phyloP scores from a whole-genome alignment of 2,888 invertebrate species.

The Rhaphigaster nebulosa region DNA sequence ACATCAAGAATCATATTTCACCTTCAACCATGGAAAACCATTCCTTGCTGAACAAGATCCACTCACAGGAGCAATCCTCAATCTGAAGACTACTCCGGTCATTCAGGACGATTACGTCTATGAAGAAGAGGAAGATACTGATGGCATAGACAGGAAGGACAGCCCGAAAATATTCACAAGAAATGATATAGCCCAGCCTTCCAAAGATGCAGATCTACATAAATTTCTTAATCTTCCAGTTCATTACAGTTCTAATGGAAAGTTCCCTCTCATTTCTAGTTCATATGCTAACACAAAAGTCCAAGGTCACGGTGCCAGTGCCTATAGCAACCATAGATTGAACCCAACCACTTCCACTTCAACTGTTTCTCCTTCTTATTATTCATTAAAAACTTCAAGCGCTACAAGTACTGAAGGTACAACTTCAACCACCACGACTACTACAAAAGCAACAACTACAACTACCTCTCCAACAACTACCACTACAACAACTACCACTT shows the following conservation, averaged over 20 bases:
- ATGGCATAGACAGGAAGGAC: conserved; percentile 70
- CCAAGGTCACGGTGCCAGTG: conserved; percentile 71
- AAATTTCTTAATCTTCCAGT: conserved; percentile 79
- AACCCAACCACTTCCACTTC: conserved; percentile 65
- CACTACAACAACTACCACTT: conserved; percentile 62
- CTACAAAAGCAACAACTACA: conserved; percentile 68
- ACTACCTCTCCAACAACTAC: conserved; percentile 62
- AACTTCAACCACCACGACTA: conserved; percentile 66
- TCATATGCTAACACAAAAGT: conserved; percentile 81
- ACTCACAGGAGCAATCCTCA: conserved; percentile 74
- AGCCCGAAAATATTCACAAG: conserved; percentile 70
- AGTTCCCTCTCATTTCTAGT: conserved; percentile 79
- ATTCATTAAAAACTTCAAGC: conserved; percentile 65
- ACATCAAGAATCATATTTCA: conserved; percentile 68
- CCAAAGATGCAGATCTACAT: conserved; percentile 74
- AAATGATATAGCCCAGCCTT: conserved; percentile 71
- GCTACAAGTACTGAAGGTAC: conserved; percentile 66
- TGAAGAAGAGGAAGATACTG: conserved; percentile 66
- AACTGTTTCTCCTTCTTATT: conserved; percentile 66
- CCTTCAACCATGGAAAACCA: conserved; percentile 79
- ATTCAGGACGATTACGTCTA: conserved; percentile 65
- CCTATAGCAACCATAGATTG: conserved; percentile 63
- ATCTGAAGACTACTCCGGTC: conserved; percentile 71
- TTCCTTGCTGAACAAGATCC: conserved; percentile 80
- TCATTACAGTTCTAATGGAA: conserved; percentile 76